A percentile compares a stretch with the other conserved stretches of the same genome.
These are phyloP conservation scores for Hirtodrosophila trivittata DNA, from an alignment of 2,888 invertebrate genomes.

Conservation along the genomic window DNA sequence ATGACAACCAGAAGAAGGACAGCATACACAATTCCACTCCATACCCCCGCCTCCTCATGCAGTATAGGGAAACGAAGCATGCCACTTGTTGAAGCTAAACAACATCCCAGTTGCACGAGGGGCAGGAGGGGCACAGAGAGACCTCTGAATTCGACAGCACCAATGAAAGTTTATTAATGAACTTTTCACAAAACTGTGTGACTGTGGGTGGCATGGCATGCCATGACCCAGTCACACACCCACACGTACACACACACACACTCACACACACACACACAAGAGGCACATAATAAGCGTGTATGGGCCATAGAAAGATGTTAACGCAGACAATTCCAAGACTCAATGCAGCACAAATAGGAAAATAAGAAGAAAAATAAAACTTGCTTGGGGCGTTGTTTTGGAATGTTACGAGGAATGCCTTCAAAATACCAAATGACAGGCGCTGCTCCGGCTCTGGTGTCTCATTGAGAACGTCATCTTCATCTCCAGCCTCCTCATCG, in stretches of 20 bases:
- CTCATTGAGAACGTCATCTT: conserved; percentile 52
- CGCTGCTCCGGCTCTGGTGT: conserved; percentile 35
- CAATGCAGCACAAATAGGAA: conserved; percentile 55
- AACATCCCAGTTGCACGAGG: conserved; percentile 20
- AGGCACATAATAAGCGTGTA: background rate
- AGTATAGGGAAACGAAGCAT: conserved; percentile 32
- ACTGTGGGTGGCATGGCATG: conserved; percentile 26
- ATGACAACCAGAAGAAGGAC: conserved; percentile 17
- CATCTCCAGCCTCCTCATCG: conserved; percentile 18
- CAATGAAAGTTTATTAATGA: conserved; percentile 76
- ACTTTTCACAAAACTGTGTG: conserved; percentile 58
- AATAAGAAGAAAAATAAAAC: conserved; percentile 15
- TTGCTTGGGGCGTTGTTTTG: conserved; percentile 30
- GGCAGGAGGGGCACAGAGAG: conserved; percentile 18
- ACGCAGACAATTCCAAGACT: conserved; percentile 52
- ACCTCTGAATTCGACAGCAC: conserved; percentile 72
- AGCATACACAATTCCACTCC: background rate
- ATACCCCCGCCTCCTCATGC: background rate
- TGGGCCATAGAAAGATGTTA: conserved; percentile 46
- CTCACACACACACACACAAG: conserved; percentile 21
- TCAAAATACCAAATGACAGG: conserved; percentile 64
- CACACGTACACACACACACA: conserved; percentile 9
- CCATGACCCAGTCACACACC: conserved; percentile 48
- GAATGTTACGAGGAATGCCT: conserved; percentile 70
- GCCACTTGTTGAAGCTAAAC: conserved; percentile 73